Evolutionary conservation across 2,888 invertebrate genomes (phyloP), one percentile per base, ranked within the genome.

Genomic region (Phanerotoma sp.): DNA sequence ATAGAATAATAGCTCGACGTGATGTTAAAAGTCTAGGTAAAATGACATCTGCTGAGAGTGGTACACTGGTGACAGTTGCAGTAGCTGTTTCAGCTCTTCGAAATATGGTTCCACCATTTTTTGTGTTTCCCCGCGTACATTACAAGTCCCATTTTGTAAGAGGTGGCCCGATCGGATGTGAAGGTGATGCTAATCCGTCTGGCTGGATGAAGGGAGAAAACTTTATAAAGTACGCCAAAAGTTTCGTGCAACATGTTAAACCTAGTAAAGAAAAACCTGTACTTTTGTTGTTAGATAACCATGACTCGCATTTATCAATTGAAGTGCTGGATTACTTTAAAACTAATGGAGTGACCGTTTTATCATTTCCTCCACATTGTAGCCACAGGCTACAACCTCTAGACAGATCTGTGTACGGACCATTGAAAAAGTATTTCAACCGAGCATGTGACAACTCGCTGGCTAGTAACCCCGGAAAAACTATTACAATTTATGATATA

Each of bases 341-440:
- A 62, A 61, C 64, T n/a, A 68, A 71, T 60, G 71, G 72, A 7
- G 66, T 76, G 15, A 56, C 66, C 6, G 42, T 74, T 42, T 54
- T 75, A 11, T 65, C 70, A 21, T 65, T 73, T 46, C 68, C 71
- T 3, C 70, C 71, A 2, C 73, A 76, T 49, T 69, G 69, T 53
- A 62, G 66, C 2, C 74, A 76, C 51, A 71, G 68, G 46, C 52
- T 75, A 16, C 73, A 75, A 57, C 73, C 72, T 10, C 58, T 72
- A 3, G 70, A 74, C 54, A 49, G 68, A 25, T 58, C 59, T 25
- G 69, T 70, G 6, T 74, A 61, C 58, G 68, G 68, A 5, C 69
- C 72, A 13, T 64, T 74, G 5, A 74, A 74, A 61, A 68, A 62
- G 46, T 58, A 54, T 46, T 49, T 67, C 28, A 71, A 72, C 42